Conservation (phyloP, 2,888 invertebrate genomes). For the Leucophenga montana region DNA sequence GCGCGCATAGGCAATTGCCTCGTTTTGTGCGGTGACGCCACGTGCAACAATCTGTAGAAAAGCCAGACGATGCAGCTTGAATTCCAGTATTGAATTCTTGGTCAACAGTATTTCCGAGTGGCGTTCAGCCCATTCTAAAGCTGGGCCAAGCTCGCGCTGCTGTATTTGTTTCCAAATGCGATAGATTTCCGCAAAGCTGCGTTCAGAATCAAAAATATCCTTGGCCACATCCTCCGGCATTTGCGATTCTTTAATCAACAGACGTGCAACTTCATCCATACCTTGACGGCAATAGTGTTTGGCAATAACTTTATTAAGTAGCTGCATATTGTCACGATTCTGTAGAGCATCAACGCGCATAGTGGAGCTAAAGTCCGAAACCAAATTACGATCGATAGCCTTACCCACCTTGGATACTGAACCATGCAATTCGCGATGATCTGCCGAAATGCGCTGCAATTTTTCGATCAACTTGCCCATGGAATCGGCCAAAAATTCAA, state of each 20-base stretch:
- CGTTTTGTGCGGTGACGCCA: slow-evolving; percentile 79
- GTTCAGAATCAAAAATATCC: slow-evolving; percentile 74
- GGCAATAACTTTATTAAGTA: slow-evolving; percentile 91
- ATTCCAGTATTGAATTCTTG: slow-evolving; percentile 83
- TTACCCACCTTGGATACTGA: slow-evolving; percentile 94
- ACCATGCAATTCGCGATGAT: slow-evolving; percentile 85
- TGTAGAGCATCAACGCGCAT: slow-evolving; percentile 85
- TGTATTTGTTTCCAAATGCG: slow-evolving; percentile 90
- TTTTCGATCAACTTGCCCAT: slow-evolving; percentile 87
- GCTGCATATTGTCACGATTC: slow-evolving; percentile 77
- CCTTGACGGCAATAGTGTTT: slow-evolving; percentile 97
- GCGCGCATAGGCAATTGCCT: slow-evolving; percentile 91
- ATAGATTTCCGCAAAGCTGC: slow-evolving; percentile 87
- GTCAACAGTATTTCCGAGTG: slow-evolving; percentile 59
- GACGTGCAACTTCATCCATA: slow-evolving; percentile 92
- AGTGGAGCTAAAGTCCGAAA: slow-evolving; percentile 91
- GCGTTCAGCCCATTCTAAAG: slow-evolving; percentile 85
- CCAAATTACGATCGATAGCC: slow-evolving; percentile 95
- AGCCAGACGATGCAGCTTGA: slow-evolving; percentile 85
- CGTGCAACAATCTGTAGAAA: slow-evolving; percentile 78
- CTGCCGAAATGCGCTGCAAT: slow-evolving; percentile 86
- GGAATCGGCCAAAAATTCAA: slow-evolving; percentile 82
- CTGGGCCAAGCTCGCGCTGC: slow-evolving; percentile 86
- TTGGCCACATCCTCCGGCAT: slow-evolving; percentile 68
- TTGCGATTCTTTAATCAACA: slow-evolving; percentile 75